Conservation (phyloP, 2,797 vertebrate genomes). For the Euphonia xanthogaster region DNA sequence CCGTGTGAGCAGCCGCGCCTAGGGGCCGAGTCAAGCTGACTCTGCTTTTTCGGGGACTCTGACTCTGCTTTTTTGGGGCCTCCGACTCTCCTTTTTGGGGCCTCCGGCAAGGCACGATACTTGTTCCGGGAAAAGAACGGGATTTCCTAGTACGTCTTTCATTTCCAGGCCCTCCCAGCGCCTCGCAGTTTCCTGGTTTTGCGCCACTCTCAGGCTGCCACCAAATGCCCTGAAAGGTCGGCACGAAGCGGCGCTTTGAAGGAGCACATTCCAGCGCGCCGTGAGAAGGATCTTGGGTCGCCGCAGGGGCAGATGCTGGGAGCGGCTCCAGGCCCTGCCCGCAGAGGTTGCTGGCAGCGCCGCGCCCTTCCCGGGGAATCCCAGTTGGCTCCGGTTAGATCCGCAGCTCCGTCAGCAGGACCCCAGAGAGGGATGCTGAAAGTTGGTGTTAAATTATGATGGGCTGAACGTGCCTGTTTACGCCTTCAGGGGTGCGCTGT, state of each 20-base stretch:
- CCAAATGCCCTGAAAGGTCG: accelerated
- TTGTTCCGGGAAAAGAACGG: not conserved
- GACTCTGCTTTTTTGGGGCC: not conserved
- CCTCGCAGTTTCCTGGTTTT: not conserved
- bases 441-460: accelerated
- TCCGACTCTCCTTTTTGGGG: not conserved
- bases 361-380: accelerated
- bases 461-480: not conserved
- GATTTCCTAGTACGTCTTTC: not conserved
- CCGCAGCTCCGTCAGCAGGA: accelerated
- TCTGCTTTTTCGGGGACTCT: accelerated
- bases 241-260: not conserved
- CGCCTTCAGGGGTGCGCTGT: accelerated
- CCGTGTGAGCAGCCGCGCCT: accelerated
- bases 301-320: not conserved
- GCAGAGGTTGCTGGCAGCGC: not conserved
- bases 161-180: not conserved
- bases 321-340: not conserved
- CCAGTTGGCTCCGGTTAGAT: accelerated
- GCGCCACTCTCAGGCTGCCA: not conserved
- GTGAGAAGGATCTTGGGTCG: not conserved
- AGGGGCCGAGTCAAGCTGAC: too few species aligned
- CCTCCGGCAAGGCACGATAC: too few species aligned
- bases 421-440: not conserved
- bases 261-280: accelerated